Conservation (phyloP, 2,888 invertebrate species). For the Folsomia manolachei region DNA sequence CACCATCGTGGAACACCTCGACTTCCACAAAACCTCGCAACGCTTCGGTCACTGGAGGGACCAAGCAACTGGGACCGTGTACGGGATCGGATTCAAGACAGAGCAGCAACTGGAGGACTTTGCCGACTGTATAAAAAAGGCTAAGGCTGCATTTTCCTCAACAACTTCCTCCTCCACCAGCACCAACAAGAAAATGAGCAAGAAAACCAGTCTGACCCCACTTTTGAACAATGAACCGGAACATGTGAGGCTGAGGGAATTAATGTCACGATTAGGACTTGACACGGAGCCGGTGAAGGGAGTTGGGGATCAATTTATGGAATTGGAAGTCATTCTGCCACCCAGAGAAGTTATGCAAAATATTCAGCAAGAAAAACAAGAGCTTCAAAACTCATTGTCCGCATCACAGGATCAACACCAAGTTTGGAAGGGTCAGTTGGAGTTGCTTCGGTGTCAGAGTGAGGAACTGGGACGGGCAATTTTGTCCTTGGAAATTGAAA, state of each 20-base stretch:
- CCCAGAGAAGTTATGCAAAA: not conserved
- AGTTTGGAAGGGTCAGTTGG: slow-evolving; percentile 28
- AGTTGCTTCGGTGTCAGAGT: slow-evolving; percentile 23
- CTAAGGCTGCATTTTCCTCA: not conserved
- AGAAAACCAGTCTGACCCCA: not conserved
- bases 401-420: too few species aligned
- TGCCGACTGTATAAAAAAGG: not conserved
- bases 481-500: slow-evolving; percentile 12
- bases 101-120: slow-evolving; percentile 5
- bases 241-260: not conserved
- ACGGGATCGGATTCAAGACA: slow-evolving; percentile 26
- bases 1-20: slow-evolving; percentile 26
- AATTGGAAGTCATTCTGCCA: not conserved
- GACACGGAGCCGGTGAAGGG: not conserved
- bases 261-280: not conserved
- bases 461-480: slow-evolving; percentile 21
- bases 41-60: slow-evolving; percentile 38
- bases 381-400: slow-evolving; percentile 18
- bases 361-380: too few species aligned
- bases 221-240: not conserved
- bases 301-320: too few species aligned
- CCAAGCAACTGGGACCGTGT: slow-evolving; percentile 23
- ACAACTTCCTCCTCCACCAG: too few species aligned
- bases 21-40: slow-evolving; percentile 30
- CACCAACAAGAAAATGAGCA: not conserved